A percentile compares a stretch with the other conserved stretches of the same genome.
Conservation (phyloP, 2,797 vertebrate genomes). For the Paedocypris micromegethes region DNA sequence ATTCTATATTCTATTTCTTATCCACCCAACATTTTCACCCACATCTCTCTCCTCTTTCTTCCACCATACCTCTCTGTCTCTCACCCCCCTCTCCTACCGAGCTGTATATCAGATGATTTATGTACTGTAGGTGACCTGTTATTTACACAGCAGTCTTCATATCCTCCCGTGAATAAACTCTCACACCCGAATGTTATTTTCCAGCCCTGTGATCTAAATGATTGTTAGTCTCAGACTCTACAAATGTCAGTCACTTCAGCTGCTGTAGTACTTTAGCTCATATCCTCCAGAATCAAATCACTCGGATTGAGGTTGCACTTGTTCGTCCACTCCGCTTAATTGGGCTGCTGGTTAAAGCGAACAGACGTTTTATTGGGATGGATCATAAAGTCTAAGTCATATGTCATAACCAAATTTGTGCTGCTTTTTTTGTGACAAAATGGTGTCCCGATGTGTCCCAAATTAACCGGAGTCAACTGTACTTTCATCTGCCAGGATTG, state of each 20-base stretch:
- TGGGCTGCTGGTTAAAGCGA: too few relatives aligned
- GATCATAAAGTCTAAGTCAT: too few relatives aligned
- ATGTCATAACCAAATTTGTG: too few relatives aligned
- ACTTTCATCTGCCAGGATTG: too few relatives aligned
- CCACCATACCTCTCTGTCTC: background rate
- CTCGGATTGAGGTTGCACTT: too few relatives aligned
- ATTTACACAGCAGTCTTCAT: slow-evolving; percentile 9
- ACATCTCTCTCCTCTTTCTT: background rate
- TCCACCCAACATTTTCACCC: too few relatives aligned
- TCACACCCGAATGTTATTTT: background rate
- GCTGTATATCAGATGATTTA: slow-evolving; percentile 5
- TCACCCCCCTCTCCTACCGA: background rate
- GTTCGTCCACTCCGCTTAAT: too few relatives aligned
- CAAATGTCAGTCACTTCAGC: background rate
- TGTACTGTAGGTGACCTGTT: background rate
- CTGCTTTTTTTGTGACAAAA: too few relatives aligned
- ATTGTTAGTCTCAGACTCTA: slow-evolving; percentile 5
- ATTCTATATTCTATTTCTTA: too few relatives aligned
- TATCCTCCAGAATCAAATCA: background rate
- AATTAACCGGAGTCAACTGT: too few relatives aligned
- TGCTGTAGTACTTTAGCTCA: background rate
- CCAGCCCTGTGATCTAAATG: slow-evolving; percentile 6
- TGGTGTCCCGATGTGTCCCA: too few relatives aligned
- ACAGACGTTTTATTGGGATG: too few relatives aligned
- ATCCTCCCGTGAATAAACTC: background rate